phyloP scores from a whole-genome alignment of 2,797 vertebrate genomes.

The Rhinella marina region DNA sequence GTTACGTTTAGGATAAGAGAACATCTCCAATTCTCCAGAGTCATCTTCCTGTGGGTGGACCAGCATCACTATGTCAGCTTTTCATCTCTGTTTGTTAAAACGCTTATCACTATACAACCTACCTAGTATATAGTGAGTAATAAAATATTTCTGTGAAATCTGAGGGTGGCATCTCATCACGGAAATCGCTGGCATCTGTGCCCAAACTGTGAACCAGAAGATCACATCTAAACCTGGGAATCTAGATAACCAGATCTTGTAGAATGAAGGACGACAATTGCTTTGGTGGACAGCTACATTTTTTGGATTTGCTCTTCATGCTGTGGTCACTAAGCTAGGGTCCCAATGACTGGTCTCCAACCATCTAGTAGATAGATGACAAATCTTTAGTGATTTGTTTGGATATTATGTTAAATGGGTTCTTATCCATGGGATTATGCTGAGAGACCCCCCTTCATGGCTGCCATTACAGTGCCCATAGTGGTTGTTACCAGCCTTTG shows the following conservation, averaged over 20 bases:
- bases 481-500: no score
- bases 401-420: no score
- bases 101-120: neutral
- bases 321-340: no score
- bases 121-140: constrained; percentile 26
- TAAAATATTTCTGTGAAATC: constrained; percentile 15
- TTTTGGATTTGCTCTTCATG: no score
- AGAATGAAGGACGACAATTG: neutral
- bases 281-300: neutral
- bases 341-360: no score
- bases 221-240: neutral
- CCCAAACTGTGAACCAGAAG: neutral
- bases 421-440: no score
- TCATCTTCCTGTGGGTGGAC: neutral
- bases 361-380: no score
- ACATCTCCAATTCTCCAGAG: no score
- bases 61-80: neutral
- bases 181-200: neutral
- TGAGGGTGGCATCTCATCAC: neutral
- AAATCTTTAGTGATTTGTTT: no score
- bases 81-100: neutral
- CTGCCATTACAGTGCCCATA: no score
- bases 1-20: no score
- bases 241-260: neutral
- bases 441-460: no score